Conservation (phyloP, 2,888 invertebrate species). For the Pasiphila rectangulata region DNA sequence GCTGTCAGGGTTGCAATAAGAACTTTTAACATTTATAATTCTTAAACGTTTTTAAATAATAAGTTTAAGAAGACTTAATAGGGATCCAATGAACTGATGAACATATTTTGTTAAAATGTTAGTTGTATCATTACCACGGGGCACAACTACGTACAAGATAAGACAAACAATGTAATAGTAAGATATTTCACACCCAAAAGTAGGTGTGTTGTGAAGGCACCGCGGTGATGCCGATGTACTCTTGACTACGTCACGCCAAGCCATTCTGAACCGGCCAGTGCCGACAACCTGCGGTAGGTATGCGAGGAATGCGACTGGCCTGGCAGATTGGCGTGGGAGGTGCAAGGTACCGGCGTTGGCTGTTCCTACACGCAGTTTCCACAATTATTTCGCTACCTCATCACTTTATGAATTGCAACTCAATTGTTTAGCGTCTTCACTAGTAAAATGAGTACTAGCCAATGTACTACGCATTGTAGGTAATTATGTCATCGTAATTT, state of each 20-base stretch:
- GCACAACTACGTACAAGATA: too few species aligned
- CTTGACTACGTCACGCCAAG: constrained; percentile 67
- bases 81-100: too few species aligned
- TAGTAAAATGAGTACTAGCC: not conserved
- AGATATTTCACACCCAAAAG: constrained; percentile 10
- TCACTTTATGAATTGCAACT: constrained; percentile 18
- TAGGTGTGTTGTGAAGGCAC: constrained; percentile 10
- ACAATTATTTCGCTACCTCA: constrained; percentile 38
- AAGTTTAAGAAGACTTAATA: not conserved
- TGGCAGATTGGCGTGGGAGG: constrained; percentile 69
- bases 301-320: constrained; percentile 73
- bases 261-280: constrained; percentile 68
- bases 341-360: constrained; percentile 48
- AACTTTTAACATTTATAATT: constrained; percentile 9
- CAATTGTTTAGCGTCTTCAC: constrained; percentile 1
- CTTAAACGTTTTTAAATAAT: too few species aligned
- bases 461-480: not conserved
- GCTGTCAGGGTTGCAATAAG: constrained; percentile 5
- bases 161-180: constrained; percentile 4
- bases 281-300: constrained; percentile 73
- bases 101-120: too few species aligned
- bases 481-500: not conserved
- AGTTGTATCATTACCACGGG: too few species aligned
- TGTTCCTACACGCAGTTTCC: constrained; percentile 41
- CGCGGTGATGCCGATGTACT: constrained; percentile 52